phyloP scores from a whole-genome alignment of 2,888 invertebrate species.

The Drosophila gaucha region DNA sequence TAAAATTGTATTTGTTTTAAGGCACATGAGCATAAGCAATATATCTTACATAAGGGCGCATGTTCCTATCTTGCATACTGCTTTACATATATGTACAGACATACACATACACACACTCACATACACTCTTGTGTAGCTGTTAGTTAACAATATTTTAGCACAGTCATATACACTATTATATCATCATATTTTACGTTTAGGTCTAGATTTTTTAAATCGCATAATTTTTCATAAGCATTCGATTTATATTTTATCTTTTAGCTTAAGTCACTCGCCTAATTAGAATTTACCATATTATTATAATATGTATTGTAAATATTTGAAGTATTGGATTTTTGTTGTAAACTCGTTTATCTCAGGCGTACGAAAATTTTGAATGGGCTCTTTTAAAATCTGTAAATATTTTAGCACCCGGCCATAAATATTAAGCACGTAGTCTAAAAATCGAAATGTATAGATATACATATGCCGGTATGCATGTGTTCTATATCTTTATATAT shows the following conservation, averaged over 20 bases:
- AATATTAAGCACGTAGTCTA: slow-evolving; percentile 43
- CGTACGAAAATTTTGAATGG: slow-evolving; percentile 35
- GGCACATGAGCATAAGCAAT: slow-evolving; percentile 6
- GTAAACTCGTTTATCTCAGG: slow-evolving; percentile 45
- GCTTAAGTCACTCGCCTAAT: background rate
- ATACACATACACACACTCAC: background rate
- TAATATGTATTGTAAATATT: slow-evolving; percentile 39
- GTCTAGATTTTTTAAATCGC: no score
- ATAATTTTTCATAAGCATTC: no score
- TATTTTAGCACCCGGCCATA: slow-evolving; percentile 52
- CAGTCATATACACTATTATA: background rate
- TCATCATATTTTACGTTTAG: no score
- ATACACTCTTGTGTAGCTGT: background rate
- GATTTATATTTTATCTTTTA: background rate
- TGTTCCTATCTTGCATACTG: no score
- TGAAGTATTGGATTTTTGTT: slow-evolving; percentile 13
- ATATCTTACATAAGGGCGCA: slow-evolving; percentile 17
- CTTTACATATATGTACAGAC: background rate
- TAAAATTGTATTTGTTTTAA: no score
- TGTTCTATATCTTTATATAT: slow-evolving; percentile 9
- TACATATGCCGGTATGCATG: background rate
- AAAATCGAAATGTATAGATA: background rate
- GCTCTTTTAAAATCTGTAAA: slow-evolving; percentile 37
- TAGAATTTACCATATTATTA: background rate
- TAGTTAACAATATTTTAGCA: no score